These are phyloP conservation scores for Prosapia bicincta DNA, from an alignment of 2,888 invertebrate species.

Conservation along the genomic window DNA sequence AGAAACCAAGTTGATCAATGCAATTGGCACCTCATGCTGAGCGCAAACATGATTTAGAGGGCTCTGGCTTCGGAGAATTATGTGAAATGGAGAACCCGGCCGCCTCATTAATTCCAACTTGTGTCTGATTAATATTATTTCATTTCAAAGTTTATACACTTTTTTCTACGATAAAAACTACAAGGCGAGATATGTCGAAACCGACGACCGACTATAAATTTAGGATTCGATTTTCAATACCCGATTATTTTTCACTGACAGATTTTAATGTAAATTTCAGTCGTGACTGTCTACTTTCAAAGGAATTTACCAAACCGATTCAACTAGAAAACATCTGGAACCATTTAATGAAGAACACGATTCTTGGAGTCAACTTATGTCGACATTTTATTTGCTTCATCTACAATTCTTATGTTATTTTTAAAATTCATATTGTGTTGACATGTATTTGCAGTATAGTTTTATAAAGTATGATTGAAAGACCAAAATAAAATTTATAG, in stretches of 20 bases:
- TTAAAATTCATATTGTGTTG: too few relatives aligned
- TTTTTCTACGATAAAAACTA: neutral
- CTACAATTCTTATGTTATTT: too few relatives aligned
- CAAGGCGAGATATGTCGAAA: neutral
- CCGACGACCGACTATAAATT: neutral
- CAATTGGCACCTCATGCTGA: slow-evolving; percentile 2
- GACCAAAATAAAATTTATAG: too few relatives aligned
- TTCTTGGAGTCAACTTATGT: too few relatives aligned
- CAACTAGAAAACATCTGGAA: neutral
- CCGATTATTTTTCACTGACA: neutral
- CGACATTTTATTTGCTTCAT: too few relatives aligned
- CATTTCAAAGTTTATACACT: neutral
- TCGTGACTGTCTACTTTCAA: neutral
- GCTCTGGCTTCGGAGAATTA: neutral
- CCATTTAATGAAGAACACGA: too few relatives aligned
- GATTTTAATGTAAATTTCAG: neutral
- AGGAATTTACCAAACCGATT: neutral
- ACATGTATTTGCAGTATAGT: too few relatives aligned
- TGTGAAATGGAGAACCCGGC: neutral
- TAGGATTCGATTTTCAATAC: neutral
- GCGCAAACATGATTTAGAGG: neutral
- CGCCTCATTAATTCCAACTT: slow-evolving; percentile 2
- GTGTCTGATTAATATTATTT: neutral
- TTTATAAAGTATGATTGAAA: too few relatives aligned
- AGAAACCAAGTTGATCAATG: neutral